Evolutionary conservation across 2,888 invertebrate genomes (phyloP).

Genomic region (Himalopsyche japonica): DNA sequence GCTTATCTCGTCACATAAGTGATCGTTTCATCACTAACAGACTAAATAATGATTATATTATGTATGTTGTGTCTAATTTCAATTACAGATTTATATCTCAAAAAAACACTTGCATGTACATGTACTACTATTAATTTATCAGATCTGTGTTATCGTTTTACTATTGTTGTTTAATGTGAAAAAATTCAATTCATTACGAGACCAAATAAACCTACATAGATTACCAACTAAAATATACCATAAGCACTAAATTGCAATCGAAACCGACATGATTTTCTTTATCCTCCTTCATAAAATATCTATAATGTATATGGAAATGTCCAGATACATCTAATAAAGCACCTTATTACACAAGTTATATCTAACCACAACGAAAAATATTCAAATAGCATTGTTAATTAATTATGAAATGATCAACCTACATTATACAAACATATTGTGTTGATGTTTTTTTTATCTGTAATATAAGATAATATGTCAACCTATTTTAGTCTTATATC

Average conservation of each 20-base stretch:
- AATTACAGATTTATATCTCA: not conserved
- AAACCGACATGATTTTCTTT: not conserved
- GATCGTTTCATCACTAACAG: not conserved
- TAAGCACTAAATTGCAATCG: not conserved
- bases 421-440: conserved; percentile 11
- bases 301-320: not conserved
- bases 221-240: not conserved
- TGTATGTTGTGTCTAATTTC: not conserved
- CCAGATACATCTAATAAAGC: conserved; percentile 1
- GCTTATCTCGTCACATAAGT: not conserved
- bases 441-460: conserved; percentile 26
- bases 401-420: conserved; percentile 9
- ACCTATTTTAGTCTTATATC: conserved; percentile 37
- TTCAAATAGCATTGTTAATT: conserved; percentile 20
- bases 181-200: not conserved
- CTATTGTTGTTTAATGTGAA: not conserved
- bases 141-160: not conserved
- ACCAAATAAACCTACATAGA: not conserved
- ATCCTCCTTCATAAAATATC: not conserved
- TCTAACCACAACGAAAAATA: conserved; percentile 18
- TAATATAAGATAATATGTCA: conserved; percentile 31
- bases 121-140: not conserved
- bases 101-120: not conserved
- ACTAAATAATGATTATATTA: not conserved
- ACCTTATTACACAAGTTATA: conserved; percentile 6